phyloP scores from a whole-genome alignment of 2,113 vertebrate genomes.

The Oreocharis arfaki region DNA sequence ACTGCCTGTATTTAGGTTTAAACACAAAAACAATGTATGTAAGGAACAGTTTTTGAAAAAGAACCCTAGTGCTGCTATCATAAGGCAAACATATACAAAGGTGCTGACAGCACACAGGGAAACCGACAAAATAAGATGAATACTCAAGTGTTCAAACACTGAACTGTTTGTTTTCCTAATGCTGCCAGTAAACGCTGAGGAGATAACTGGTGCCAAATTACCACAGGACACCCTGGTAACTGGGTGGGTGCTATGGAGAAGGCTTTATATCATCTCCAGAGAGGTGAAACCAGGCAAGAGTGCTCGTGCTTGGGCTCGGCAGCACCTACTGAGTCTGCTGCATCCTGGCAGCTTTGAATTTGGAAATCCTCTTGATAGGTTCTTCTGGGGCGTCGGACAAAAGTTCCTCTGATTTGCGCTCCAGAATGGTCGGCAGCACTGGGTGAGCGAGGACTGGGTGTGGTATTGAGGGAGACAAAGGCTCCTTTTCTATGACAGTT shows the following conservation, averaged over 20 bases:
- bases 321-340: slow-evolving; percentile 73
- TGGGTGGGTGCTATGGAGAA: not conserved
- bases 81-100: slow-evolving; percentile 69
- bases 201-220: slow-evolving; percentile 15
- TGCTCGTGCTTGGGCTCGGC: not conserved
- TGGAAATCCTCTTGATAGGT: slow-evolving; percentile 77
- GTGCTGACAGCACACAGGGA: slow-evolving; percentile 64
- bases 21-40: slow-evolving; percentile 65
- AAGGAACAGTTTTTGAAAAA: slow-evolving; percentile 62
- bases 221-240: not conserved
- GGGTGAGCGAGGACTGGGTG: slow-evolving; percentile 82
- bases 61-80: slow-evolving; percentile 62
- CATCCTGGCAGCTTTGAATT: slow-evolving; percentile 94
- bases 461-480: slow-evolving; percentile 73
- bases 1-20: slow-evolving; percentile 66
- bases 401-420: slow-evolving; percentile 87
- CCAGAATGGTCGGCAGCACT: slow-evolving; percentile 88
- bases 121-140: slow-evolving; percentile 51
- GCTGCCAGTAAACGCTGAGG: not conserved
- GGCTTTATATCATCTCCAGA: not conserved
- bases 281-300: not conserved
- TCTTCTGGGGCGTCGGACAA: slow-evolving; percentile 72
- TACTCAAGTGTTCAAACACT: slow-evolving; percentile 46
- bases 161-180: slow-evolving; percentile 15
- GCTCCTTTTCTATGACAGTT: slow-evolving; percentile 93